Base-by-base conservation (phyloP, 2,797 vertebrate species). In the Gallinago solitaria region DNA sequence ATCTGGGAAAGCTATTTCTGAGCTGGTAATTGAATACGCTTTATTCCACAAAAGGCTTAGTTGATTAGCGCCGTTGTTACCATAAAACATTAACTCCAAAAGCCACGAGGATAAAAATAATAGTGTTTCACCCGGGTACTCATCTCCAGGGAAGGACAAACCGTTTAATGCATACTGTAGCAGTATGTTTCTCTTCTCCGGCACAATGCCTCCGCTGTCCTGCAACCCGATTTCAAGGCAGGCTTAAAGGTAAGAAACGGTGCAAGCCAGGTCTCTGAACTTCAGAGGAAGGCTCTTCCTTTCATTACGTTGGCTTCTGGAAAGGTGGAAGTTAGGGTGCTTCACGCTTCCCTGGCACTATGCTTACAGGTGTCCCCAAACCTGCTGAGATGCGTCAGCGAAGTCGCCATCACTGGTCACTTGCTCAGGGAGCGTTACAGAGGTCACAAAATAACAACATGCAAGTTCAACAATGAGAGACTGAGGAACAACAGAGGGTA, bases 1-100 rank as follows among this genome's bases (percentile, higher is more conserved):
- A 82, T 76, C 79, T 96, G 92, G 74, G 61, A 89, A 59, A 48
- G 30, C 81, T 75, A 12, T 48, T 78, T 95, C 70, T 76, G 67
- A 85, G 78, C 59, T 57, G 54, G 74, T 78, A 89, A 89, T 92
- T 84, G 92, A 93, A 85, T 68, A 74, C 56, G 16, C 41, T 95
- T 93, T 30, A 51, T 84, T 92, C 85, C 81, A 75, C 68, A 81
- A 93, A 93, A 94, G 28, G n/a, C 59, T 92, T 39, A 1, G 41
- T 15, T 93, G 68, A 77, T 83, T 71, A 74, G 78, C 76, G 57
- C 68, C 69, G 47, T 81, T 91, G 59, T 82, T 94, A 13, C 5
- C 5, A 68, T 45, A 84, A 90, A 92, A 67, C 57, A 28, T 57
- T 74, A 85, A 64, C 47, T 97, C 39, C 48, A 56, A 75, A 87